Percentiles rank a stretch among this genome's conserved stretches.
phyloP scores from a whole-genome alignment of 37 sponge, comb jelly and placozoan genomes.

The Aplysina aerophoba region DNA sequence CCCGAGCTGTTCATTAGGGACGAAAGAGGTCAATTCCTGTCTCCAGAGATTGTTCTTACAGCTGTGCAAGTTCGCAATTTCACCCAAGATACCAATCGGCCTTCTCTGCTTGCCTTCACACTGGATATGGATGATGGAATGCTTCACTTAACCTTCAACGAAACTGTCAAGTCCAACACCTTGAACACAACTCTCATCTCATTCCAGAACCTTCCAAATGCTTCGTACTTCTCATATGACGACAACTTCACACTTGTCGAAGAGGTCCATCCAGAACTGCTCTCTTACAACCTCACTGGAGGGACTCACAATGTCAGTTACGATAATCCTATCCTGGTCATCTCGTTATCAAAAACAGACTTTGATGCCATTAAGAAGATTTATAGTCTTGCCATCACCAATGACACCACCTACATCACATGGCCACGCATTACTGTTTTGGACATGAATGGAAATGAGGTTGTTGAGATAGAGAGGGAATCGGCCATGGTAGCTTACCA shows the following conservation, averaged over 20 bases:
- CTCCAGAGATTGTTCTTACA: constrained; percentile 34
- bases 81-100: constrained; percentile 76
- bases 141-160: constrained; percentile 79
- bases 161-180: constrained; percentile 85
- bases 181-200: constrained; percentile 70
- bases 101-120: constrained; percentile 48
- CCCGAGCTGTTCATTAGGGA: constrained; percentile 55
- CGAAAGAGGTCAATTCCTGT: constrained; percentile 39
- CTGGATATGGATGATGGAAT: constrained; percentile 84
- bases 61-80: constrained; percentile 65
- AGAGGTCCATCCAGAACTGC: constrained; percentile 26
- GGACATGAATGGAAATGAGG: constrained; percentile 83
- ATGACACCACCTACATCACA: constrained; percentile 70
- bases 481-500: constrained; percentile 53
- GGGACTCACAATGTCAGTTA: constrained; percentile 63
- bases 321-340: constrained; percentile 51
- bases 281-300: constrained; percentile 74
- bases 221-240: not conserved
- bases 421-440: constrained; percentile 59
- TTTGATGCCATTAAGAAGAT: constrained; percentile 83
- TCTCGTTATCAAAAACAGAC: constrained; percentile 78
- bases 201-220: constrained; percentile 69
- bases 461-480: constrained; percentile 56
- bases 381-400: constrained; percentile 72
- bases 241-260: constrained; percentile 28